phyloP scores from a whole-genome alignment of 92 coral and sea anemone genomes.

The Umimayanthus kanabou region DNA sequence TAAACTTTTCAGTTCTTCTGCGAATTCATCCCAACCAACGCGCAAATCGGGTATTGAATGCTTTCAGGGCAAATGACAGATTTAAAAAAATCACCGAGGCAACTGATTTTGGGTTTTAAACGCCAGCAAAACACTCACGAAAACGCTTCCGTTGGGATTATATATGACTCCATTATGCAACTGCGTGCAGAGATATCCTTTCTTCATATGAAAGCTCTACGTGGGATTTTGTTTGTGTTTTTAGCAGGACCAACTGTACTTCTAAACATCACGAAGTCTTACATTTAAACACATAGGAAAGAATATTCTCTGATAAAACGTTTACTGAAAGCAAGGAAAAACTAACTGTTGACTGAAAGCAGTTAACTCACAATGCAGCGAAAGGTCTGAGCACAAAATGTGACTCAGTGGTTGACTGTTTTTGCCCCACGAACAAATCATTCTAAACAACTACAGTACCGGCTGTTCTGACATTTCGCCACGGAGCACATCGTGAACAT shows the following conservation, averaged over 20 bases:
- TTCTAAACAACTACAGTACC: neutral
- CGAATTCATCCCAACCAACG: neutral
- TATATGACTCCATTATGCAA: neutral
- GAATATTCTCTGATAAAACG: neutral
- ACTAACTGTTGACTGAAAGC: neutral
- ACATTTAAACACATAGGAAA: neutral
- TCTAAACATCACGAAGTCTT: conserved; percentile 5
- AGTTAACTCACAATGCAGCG: neutral
- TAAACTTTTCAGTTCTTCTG: neutral
- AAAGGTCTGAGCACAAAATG: neutral
- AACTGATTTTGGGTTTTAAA: neutral
- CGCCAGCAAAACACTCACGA: neutral
- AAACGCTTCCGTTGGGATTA: neutral
- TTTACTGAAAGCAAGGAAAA: neutral
- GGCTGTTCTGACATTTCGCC: neutral
- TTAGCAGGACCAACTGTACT: neutral
- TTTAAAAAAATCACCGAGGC: neutral
- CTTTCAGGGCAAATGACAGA: neutral
- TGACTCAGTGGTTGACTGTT: neutral
- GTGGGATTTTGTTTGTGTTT: neutral
- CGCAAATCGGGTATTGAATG: neutral
- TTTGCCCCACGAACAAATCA: conserved; percentile 12
- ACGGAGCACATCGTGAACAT: neutral
- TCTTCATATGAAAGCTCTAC: neutral
- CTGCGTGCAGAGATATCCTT: conserved; percentile 18